Conservation (phyloP, 2,888 invertebrate genomes). For the Gastracanthus pulcherrimus region DNA sequence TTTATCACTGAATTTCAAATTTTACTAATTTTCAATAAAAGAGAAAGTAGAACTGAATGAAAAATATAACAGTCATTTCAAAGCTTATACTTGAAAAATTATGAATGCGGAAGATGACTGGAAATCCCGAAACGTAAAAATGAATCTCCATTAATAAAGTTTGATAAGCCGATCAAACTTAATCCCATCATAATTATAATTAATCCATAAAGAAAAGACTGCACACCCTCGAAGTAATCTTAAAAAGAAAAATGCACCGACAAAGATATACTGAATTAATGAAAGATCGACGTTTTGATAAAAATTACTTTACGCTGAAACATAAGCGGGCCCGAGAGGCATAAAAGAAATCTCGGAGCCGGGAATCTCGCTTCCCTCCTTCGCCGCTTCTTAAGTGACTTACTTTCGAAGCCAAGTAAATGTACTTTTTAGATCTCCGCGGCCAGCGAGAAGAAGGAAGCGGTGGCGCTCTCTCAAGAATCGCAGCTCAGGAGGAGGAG, state of each 20-base stretch:
- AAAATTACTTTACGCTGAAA: slow-evolving; percentile 37
- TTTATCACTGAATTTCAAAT: too few species aligned
- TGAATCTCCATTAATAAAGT: not conserved
- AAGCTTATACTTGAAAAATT: too few species aligned
- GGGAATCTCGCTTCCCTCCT: slow-evolving; percentile 17
- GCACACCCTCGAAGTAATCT: not conserved
- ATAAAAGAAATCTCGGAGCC: slow-evolving; percentile 53
- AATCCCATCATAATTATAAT: not conserved
- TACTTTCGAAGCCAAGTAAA: slow-evolving; percentile 53
- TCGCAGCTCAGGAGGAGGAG: too few species aligned
- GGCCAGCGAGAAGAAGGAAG: not conserved
- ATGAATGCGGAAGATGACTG: too few species aligned
- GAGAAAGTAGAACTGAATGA: too few species aligned
- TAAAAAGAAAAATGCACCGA: not conserved
- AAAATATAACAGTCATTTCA: too few species aligned
- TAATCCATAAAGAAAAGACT: not conserved
- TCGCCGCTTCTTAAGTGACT: slow-evolving; percentile 53
- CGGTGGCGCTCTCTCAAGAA: slow-evolving; percentile 9
- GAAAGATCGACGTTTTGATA: slow-evolving; percentile 43
- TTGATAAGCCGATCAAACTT: not conserved
- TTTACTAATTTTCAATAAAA: too few species aligned
- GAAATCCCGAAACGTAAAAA: too few species aligned
- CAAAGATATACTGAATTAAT: slow-evolving; percentile 29
- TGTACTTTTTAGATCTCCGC: slow-evolving; percentile 55
- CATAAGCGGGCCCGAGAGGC: not conserved